These are phyloP conservation scores for Epizoanthus stellaris DNA, from an alignment of 92 coral and sea anemone species.

Conservation along the genomic window DNA sequence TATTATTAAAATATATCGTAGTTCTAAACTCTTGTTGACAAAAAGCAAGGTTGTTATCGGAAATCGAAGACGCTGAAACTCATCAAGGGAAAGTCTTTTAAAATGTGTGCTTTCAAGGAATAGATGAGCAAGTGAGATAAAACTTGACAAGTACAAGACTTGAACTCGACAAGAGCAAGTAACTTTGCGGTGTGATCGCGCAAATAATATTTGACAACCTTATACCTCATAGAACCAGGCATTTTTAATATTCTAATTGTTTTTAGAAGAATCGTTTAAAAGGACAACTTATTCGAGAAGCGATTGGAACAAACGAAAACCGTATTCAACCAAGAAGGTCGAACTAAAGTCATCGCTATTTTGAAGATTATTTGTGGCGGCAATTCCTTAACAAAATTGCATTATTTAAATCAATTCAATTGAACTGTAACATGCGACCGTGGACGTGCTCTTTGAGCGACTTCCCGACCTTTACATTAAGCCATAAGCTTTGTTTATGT, in stretches of 20 bases:
- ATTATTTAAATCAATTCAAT: constrained; percentile 16
- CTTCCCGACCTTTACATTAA: neutral
- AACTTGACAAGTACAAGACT: neutral
- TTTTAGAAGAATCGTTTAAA: constrained; percentile 3
- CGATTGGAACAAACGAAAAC: neutral
- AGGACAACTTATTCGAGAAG: neutral
- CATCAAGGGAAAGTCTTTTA: neutral
- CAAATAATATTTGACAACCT: neutral
- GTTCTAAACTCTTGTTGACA: constrained; percentile 1
- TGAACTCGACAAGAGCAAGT: neutral
- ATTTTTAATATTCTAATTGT: neutral
- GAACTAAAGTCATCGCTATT: neutral
- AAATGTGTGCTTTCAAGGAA: neutral
- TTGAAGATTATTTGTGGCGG: constrained; percentile 8
- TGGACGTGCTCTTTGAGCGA: neutral
- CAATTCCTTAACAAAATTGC: neutral
- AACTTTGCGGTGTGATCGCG: constrained; percentile 5
- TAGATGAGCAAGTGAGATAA: constrained; percentile 11
- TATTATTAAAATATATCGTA: neutral
- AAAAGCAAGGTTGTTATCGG: neutral
- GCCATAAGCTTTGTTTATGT: constrained; percentile 5
- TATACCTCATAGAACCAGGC: neutral
- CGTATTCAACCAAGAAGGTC: neutral
- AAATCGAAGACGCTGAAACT: neutral
- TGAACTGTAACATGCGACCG: neutral